A percentile compares a stretch with the other conserved stretches of the same genome.
Evolutionary conservation across 1,140 invertebrate genomes (phyloP).

Genomic region (Bombus soroeensis): DNA sequence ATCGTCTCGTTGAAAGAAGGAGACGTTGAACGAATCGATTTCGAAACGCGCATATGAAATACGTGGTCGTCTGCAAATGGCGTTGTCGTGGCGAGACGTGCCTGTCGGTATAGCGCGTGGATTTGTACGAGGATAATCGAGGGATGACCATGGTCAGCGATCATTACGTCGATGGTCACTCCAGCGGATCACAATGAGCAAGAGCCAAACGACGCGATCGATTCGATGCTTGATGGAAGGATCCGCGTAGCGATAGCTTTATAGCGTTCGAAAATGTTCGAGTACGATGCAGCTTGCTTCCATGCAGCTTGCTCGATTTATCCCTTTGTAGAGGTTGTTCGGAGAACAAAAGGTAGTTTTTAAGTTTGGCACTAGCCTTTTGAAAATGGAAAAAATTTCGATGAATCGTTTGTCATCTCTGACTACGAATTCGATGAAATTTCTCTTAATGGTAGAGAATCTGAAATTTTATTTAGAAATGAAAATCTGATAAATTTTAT

Average conservation of each 20-base stretch:
- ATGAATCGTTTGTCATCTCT: neutral
- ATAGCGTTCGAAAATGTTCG: neutral
- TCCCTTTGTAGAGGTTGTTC: neutral
- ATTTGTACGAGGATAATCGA: conserved; percentile 31
- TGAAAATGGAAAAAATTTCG: neutral
- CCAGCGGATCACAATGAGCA: conserved; percentile 10
- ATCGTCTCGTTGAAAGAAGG: neutral
- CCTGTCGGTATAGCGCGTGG: neutral
- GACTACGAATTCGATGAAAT: neutral
- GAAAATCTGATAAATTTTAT: no score
- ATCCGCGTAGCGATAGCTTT: conserved; percentile 14
- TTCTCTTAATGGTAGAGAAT: no score
- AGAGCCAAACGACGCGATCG: conserved; percentile 34
- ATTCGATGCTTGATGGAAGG: neutral
- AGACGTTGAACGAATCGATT: neutral
- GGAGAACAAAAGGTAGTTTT: neutral
- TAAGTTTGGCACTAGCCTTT: rapidly evolving
- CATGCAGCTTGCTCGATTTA: neutral
- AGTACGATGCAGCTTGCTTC: neutral
- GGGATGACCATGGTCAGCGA: conserved; percentile 42
- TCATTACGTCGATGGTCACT: conserved; percentile 40
- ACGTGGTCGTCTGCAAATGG: neutral
- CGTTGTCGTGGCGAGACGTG: conserved; percentile 26
- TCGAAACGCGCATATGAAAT: neutral
- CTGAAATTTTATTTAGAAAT: no score